Conservation (phyloP, 2,113 vertebrate species). For the Crotophaga sulcirostris region DNA sequence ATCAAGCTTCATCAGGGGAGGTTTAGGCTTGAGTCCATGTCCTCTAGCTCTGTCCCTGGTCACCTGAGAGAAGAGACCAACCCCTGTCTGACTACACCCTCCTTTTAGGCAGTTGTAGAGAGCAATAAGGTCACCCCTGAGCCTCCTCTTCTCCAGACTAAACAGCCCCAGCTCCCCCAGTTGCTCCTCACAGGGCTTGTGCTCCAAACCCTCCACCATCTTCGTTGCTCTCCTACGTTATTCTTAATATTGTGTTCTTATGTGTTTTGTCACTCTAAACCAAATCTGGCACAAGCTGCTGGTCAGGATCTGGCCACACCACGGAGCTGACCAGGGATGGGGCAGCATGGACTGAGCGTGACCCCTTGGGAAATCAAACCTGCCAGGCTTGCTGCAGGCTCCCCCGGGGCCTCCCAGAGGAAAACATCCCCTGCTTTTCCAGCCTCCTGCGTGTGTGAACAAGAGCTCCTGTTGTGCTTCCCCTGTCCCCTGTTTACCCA, state of each 20-base stretch:
- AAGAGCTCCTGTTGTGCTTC: background rate
- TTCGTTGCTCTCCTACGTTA: too few species aligned
- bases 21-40: too few species aligned
- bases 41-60: too few species aligned
- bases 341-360: fast-evolving
- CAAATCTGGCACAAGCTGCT: background rate
- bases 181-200: too few species aligned
- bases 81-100: too few species aligned
- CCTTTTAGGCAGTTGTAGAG: too few species aligned
- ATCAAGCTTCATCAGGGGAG: too few species aligned
- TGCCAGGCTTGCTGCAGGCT: background rate
- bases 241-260: background rate
- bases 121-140: too few species aligned
- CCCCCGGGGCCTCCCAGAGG: fast-evolving
- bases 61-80: too few species aligned
- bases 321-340: fast-evolving
- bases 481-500: slow-evolving; percentile 29
- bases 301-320: fast-evolving
- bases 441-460: background rate
- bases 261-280: background rate
- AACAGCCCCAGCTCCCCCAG: too few species aligned
- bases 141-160: too few species aligned
- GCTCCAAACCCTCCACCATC: too few species aligned
- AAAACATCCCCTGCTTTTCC: background rate
- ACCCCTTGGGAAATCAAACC: background rate